Base-by-base conservation (phyloP, 2,888 invertebrate species). In the Aricia artaxerxes region DNA sequence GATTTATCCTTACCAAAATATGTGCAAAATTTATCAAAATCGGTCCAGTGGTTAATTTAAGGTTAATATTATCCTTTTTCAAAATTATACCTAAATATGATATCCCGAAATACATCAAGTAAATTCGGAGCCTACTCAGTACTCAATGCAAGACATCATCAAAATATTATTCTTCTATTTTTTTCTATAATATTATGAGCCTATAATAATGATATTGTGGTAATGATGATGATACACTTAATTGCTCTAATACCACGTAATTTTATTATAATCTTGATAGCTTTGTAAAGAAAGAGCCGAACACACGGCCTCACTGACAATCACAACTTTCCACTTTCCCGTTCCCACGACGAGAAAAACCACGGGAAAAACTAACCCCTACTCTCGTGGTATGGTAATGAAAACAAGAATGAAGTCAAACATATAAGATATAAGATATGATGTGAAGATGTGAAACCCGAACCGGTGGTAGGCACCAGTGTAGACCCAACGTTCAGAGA, bases 261-360 rank as follows among this genome's bases (percentile, higher is more conserved):
- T 79, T 60, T 73, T 73, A 73, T 61, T 75, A 78, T 81, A 82
- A 83, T 82, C 82, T 82, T 79, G 82, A 81, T 82, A 80, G 84
- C 87, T 88, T 91, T 92, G 91, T 90, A 92, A 88, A 90, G 87
- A 88, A 89, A 89, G 88, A 86, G 85, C 89, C 91, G 90, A 91
- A 89, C 88, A 84, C 79, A 82, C 87, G 88, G 88, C 90, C 91
- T 88, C 88, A 91, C 87, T 93, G 92, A 92, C 93, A 93, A 93
- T 93, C 86, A 83, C 85, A 85, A 90, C 93, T 94, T 94, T 93
- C 93, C 89, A 94, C 92, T 93, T 93, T 93, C 92, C 89, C 89
- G 85, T 92, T 92, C 91, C 87, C 91, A 92, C 90, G 87, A 86
- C 80, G 80, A 86, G 88, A 90, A 84, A 84, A 84, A 82, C 82